These are phyloP conservation scores for Oscheius sp. DNA, from an alignment of 2,888 invertebrate species.

Conservation along the genomic window DNA sequence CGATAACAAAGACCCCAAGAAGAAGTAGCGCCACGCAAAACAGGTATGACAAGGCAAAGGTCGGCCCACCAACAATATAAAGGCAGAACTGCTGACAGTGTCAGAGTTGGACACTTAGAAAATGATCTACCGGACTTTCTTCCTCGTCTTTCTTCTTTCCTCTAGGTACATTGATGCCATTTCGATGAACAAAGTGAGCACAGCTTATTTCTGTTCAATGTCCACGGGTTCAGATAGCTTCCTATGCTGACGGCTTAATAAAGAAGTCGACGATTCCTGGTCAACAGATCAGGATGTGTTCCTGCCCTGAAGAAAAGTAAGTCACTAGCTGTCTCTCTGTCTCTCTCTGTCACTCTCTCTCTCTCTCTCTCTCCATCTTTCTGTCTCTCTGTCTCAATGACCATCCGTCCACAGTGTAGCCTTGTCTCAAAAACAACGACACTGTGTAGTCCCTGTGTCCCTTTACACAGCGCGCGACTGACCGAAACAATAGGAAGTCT, in stretches of 20 bases:
- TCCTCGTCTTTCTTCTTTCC: neutral
- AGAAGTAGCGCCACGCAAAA: constrained; percentile 23
- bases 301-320: constrained; percentile 19
- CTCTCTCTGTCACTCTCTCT: too few species aligned
- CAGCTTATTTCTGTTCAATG: neutral
- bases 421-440: neutral
- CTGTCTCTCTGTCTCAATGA: neutral
- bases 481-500: constrained; percentile 3
- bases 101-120: neutral
- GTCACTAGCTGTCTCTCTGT: neutral
- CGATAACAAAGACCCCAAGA: constrained; percentile 11
- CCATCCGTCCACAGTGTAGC: neutral
- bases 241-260: constrained; percentile 2
- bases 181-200: constrained; percentile 2
- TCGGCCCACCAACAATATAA: constrained; percentile 24
- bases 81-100: neutral
- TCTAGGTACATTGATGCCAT: neutral
- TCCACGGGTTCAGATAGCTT: constrained; percentile 7
- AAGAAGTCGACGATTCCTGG: constrained; percentile 13
- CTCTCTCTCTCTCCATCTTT: neutral
- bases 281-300: constrained; percentile 5
- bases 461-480: neutral
- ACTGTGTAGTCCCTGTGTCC: too few species aligned
- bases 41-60: constrained; percentile 35
- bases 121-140: neutral